Percentiles rank a stretch among this genome's conserved stretches.
Conservation (phyloP, 2,888 invertebrate species). For the Diarsia rubi region DNA sequence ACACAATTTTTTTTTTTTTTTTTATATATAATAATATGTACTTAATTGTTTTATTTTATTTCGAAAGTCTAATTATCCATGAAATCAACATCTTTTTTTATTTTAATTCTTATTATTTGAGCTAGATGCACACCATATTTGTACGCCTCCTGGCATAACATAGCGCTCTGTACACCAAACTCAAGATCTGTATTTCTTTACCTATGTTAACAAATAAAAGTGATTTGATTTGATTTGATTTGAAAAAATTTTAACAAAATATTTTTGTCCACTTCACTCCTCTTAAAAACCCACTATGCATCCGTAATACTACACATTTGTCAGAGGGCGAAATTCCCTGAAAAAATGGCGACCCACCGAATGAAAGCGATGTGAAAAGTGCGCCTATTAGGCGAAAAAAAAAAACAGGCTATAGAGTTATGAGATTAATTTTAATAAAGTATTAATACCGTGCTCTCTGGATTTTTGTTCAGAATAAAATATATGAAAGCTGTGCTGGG, state of each 20-base stretch:
- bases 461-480: conserved; percentile 31
- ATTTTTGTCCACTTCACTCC: conserved; percentile 12
- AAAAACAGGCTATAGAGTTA: conserved; percentile 54
- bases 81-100: too few relatives aligned
- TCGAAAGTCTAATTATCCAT: too few relatives aligned
- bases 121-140: too few relatives aligned
- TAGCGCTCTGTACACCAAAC: too few relatives aligned
- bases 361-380: conserved; percentile 66
- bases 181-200: too few relatives aligned
- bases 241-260: not conserved
- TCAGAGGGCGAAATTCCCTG: conserved; percentile 67
- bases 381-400: conserved; percentile 64
- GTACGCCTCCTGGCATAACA: too few relatives aligned
- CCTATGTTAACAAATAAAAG: too few relatives aligned
- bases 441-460: conserved; percentile 21
- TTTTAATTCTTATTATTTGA: too few relatives aligned
- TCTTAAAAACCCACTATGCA: conserved; percentile 51
- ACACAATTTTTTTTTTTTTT: too few relatives aligned
- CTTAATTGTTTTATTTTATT: too few relatives aligned
- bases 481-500: conserved; percentile 26
- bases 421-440: conserved; percentile 57
- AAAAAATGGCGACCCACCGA: conserved; percentile 65
- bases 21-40: too few relatives aligned
- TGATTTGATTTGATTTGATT: too few relatives aligned
- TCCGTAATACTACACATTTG: conserved; percentile 72